Base-by-base conservation (phyloP, 2,888 invertebrate species). In the Aelia acuminata region DNA sequence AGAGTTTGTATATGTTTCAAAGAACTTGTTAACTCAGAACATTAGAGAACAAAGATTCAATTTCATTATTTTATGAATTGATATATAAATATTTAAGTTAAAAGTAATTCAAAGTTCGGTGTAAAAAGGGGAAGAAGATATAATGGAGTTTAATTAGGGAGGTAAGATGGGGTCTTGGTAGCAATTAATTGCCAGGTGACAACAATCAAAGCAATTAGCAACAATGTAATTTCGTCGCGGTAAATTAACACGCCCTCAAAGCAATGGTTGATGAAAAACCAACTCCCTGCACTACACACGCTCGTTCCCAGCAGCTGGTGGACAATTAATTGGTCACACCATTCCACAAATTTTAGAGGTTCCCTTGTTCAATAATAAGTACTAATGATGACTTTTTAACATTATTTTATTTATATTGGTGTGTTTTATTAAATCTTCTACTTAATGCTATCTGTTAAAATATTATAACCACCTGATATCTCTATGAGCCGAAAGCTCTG, bases 171-270 rank as follows among this genome's bases (percentile, higher is more conserved):
- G 22, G n/a, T 75, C n/a, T 80, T 47, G 20, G 3, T n/a, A 0
- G 43, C n/a, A 80, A 80, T 80, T 80, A 80, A 43, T 80, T 80
- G 80, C n/a, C 1, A 80, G 3, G 22, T 80, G 3, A 0, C 13
- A n/a, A 3, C 5, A 80, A 80, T 80, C 35, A 80, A 43, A 80
- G 22, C 39, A 22, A n/a, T 80, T 43, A 80, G 7, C 4, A 80
- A 80, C 80, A 47, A 47, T 80, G 43, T 80, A 43, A 80, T 80
- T 43, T n/a, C 43, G 43, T n/a, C 11, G 80, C 43, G 80, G 80
- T 80, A 22, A 43, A 43, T 43, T 80, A 80, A 2, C 80, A 80
- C 43, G n/a, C 22, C 22, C 80, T 43, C n/a, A 47, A 35, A 43
- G 80, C 43, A 20, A n/a, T 43, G 8, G 7, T 43, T 80, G 11